phyloP scores from a whole-genome alignment of 2,113 vertebrate genomes.

The Suricata suricatta region DNA sequence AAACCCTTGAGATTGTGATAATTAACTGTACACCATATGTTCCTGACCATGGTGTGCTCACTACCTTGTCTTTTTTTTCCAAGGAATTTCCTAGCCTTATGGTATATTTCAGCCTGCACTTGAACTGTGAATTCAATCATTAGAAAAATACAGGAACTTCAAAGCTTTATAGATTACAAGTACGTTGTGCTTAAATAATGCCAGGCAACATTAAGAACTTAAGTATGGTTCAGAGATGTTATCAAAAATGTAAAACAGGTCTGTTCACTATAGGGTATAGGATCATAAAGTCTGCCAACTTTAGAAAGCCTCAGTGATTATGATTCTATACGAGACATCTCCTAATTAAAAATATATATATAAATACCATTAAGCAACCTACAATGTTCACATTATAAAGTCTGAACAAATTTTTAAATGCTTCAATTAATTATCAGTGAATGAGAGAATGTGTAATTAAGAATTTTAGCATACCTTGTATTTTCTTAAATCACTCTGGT shows the following conservation, averaged over 20 bases:
- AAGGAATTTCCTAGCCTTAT: slow-evolving; percentile 23
- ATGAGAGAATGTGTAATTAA: not conserved
- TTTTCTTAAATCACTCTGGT: slow-evolving; percentile 24
- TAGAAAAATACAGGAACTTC: slow-evolving; percentile 53
- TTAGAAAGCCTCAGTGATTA: not conserved
- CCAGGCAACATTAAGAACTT: slow-evolving; percentile 40
- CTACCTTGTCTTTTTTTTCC: slow-evolving; percentile 25
- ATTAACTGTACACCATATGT: slow-evolving; percentile 35
- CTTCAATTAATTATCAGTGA: slow-evolving; percentile 19
- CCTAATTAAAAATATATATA: not conserved
- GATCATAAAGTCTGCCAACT: not conserved
- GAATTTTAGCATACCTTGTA: not conserved
- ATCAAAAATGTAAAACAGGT: slow-evolving; percentile 15
- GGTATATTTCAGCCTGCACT: slow-evolving; percentile 41
- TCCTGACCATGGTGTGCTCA: not conserved
- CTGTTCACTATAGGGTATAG: not conserved
- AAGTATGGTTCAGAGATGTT: slow-evolving; percentile 30
- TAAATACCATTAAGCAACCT: slow-evolving; percentile 30
- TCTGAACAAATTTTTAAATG: not conserved
- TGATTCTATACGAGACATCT: not conserved
- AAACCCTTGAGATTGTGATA: not conserved
- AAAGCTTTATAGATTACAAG: slow-evolving; percentile 12
- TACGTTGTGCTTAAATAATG: slow-evolving; percentile 43
- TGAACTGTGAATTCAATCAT: slow-evolving; percentile 31
- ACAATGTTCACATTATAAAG: slow-evolving; percentile 49